A percentile compares a stretch with the other conserved stretches of the same genome.
Evolutionary conservation across 2,797 vertebrate genomes (phyloP).

Genomic region (Intellagama lesueurii): DNA sequence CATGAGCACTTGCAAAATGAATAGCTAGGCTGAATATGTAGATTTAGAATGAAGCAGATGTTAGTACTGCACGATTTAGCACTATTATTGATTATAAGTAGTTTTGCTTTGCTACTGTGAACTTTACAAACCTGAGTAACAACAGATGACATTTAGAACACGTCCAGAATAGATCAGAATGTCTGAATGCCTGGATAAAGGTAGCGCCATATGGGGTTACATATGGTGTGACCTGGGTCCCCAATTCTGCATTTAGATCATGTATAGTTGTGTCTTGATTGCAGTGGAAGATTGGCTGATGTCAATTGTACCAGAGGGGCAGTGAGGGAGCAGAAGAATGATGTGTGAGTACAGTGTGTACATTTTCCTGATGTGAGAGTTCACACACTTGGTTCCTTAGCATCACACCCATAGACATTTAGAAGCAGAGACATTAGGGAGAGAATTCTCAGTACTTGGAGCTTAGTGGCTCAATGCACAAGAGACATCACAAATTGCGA

Average conservation of each 20-base stretch:
- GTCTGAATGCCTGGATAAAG: neutral
- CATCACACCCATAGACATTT: too few relatives aligned
- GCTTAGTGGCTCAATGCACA: too few relatives aligned
- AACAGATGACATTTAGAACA: neutral
- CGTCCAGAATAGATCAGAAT: neutral
- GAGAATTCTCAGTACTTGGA: too few relatives aligned
- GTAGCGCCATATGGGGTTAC: neutral
- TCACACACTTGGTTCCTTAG: too few relatives aligned
- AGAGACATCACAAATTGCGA: too few relatives aligned
- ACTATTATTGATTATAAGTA: neutral
- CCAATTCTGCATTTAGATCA: neutral
- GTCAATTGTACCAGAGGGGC: too few relatives aligned
- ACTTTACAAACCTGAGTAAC: neutral
- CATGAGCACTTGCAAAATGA: neutral
- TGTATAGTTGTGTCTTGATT: neutral
- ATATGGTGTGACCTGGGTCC: neutral
- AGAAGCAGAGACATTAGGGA: too few relatives aligned
- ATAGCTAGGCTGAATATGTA: neutral
- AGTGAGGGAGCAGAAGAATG: too few relatives aligned
- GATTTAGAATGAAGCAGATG: neutral
- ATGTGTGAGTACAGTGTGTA: too few relatives aligned
- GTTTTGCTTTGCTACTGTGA: neutral
- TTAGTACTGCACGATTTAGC: neutral
- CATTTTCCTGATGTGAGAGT: too few relatives aligned
- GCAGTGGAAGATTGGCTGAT: neutral